A percentile compares a stretch with the other conserved stretches of the same genome.
These are phyloP conservation scores for Myocastor coypus DNA, from an alignment of 2,113 vertebrate species.

Conservation along the genomic window DNA sequence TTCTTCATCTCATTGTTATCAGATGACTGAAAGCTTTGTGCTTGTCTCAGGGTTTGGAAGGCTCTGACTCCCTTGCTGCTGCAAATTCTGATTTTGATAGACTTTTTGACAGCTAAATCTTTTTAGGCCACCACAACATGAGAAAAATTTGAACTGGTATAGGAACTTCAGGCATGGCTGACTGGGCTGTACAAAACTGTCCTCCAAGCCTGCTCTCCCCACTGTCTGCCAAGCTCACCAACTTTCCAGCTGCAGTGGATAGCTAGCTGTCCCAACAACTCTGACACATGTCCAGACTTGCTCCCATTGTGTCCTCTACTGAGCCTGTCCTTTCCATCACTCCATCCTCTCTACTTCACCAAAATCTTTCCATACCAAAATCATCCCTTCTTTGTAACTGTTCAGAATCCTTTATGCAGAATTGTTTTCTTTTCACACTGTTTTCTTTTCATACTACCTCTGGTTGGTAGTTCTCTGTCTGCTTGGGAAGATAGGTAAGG, in stretches of 20 bases:
- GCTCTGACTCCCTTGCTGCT: not conserved
- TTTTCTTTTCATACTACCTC: not conserved
- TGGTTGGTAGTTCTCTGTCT: not conserved
- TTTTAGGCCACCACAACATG: not conserved
- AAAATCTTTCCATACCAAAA: not conserved
- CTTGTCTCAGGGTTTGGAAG: conserved; percentile 42
- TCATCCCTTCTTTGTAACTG: not conserved
- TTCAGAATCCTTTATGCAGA: not conserved
- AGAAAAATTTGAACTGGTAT: not conserved
- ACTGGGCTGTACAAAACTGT: not conserved
- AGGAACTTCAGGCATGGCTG: not conserved
- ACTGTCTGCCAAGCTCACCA: not conserved
- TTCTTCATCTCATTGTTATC: conserved; percentile 53
- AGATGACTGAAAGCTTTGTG: conserved; percentile 5
- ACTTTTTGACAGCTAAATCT: conserved; percentile 43
- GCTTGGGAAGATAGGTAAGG: not conserved
- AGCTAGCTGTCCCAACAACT: not conserved
- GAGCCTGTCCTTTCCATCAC: not conserved
- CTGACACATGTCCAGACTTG: not conserved
- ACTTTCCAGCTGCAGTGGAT: not conserved
- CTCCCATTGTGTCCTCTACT: not conserved
- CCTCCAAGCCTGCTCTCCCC: not conserved
- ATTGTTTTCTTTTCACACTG: not conserved
- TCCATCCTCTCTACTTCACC: not conserved
- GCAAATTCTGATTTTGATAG: conserved; percentile 59